Percentiles rank a stretch among this genome's conserved stretches.
Conservation (phyloP, 2,113 vertebrate genomes). For the Ailuropoda melanoleuca region DNA sequence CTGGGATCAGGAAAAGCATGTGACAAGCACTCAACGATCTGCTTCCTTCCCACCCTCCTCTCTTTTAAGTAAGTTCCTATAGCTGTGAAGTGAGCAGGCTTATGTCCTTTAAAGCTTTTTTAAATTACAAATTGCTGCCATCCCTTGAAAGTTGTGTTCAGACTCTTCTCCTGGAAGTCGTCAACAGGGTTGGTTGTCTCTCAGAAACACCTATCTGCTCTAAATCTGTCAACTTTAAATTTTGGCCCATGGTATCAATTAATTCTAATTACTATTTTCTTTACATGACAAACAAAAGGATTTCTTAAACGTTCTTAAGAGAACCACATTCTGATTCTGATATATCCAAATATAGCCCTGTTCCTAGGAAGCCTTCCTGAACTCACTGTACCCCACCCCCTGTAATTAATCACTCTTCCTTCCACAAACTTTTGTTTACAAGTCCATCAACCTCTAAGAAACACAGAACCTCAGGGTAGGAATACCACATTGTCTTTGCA, state of each 20-base stretch:
- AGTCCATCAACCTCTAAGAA: neutral
- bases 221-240: neutral
- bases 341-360: neutral
- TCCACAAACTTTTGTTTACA: neutral
- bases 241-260: neutral
- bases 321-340: neutral
- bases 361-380: neutral
- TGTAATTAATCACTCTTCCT: neutral
- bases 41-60: neutral
- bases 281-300: neutral
- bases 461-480: neutral
- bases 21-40: neutral
- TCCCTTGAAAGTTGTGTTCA: neutral
- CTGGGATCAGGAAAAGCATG: neutral
- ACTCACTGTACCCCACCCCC: neutral
- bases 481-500: neutral
- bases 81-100: neutral
- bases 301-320: neutral
- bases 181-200: neutral
- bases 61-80: neutral
- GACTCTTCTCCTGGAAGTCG: neutral
- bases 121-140: slow-evolving; percentile 11
- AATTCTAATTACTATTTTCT: slow-evolving; percentile 10
- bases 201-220: neutral
- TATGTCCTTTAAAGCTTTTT: neutral